A percentile compares a stretch with the other conserved stretches of the same genome.
These are phyloP conservation scores for Neodiprion pinetum DNA, from an alignment of 1,140 invertebrate genomes.

Conservation along the genomic window DNA sequence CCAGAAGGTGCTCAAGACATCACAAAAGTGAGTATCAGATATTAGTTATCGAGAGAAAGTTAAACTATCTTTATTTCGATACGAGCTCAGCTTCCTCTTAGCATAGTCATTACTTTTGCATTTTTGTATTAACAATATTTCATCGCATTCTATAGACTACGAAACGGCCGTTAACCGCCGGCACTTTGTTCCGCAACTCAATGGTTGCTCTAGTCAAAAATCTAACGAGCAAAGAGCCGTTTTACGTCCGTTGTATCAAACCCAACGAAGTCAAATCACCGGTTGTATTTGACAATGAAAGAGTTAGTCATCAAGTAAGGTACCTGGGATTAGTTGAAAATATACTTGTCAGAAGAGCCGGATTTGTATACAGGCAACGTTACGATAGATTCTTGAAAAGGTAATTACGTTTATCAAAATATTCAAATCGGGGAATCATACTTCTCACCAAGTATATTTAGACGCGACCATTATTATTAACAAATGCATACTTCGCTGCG, in stretches of 20 bases:
- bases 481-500: slow-evolving; percentile 20
- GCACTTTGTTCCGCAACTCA: slow-evolving; percentile 92
- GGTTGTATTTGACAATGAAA: slow-evolving; percentile 76
- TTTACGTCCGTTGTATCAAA: slow-evolving; percentile 96
- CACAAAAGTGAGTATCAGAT: slow-evolving; percentile 69
- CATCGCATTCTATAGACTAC: slow-evolving; percentile 74
- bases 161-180: slow-evolving; percentile 91
- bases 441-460: background rate
- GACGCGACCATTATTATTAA: slow-evolving; percentile 11
- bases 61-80: slow-evolving; percentile 20
- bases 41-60: background rate
- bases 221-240: slow-evolving; percentile 90
- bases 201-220: slow-evolving; percentile 91
- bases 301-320: slow-evolving; percentile 88
- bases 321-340: slow-evolving; percentile 94
- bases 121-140: slow-evolving; percentile 27
- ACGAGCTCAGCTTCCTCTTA: slow-evolving; percentile 11
- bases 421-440: background rate
- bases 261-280: slow-evolving; percentile 94
- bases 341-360: slow-evolving; percentile 90
- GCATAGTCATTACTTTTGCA: background rate
- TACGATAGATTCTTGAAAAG: slow-evolving; percentile 88
- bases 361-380: slow-evolving; percentile 89
- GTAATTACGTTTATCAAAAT: slow-evolving; percentile 49
- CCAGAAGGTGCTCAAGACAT: slow-evolving; percentile 92